phyloP scores from a whole-genome alignment of 2,113 vertebrate genomes.

The Ardeotis arabs region DNA sequence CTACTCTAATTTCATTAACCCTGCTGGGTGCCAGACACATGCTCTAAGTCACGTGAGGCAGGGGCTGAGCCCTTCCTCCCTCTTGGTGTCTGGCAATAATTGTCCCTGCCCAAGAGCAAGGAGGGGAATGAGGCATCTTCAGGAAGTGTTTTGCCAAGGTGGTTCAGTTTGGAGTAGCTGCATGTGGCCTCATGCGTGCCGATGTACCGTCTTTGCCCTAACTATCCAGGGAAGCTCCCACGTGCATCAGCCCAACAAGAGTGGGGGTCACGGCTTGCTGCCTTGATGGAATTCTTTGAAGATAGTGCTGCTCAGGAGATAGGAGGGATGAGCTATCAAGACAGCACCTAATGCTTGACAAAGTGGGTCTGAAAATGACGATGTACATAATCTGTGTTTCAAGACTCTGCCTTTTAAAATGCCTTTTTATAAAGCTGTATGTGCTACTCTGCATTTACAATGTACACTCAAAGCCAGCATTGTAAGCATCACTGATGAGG shows the following conservation, averaged over 20 bases:
- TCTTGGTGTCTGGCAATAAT: not conserved
- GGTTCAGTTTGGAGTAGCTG: not conserved
- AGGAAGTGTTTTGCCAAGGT: not conserved
- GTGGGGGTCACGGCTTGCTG: not conserved
- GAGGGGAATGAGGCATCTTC: not conserved
- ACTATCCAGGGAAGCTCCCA: not conserved
- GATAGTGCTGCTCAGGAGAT: not conserved
- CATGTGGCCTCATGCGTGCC: fast-evolving
- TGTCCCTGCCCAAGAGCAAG: not conserved
- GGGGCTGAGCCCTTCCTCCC: not conserved
- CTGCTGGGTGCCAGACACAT: not conserved
- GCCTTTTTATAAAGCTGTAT: not conserved
- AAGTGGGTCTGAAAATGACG: not conserved
- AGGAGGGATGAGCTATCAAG: not conserved
- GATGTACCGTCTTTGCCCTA: too few relatives aligned
- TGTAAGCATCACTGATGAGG: not conserved
- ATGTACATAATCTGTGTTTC: not conserved
- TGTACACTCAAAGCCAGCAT: not conserved
- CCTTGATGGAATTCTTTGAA: constrained; percentile 45
- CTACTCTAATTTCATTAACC: not conserved
- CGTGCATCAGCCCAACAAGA: not conserved
- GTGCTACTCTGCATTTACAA: not conserved
- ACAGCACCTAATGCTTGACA: not conserved
- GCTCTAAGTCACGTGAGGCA: not conserved
- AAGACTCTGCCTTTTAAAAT: not conserved